Evolutionary conservation across 53 echinoderm and acorn worm species (phyloP).

Genomic region (Stichopus horrens): DNA sequence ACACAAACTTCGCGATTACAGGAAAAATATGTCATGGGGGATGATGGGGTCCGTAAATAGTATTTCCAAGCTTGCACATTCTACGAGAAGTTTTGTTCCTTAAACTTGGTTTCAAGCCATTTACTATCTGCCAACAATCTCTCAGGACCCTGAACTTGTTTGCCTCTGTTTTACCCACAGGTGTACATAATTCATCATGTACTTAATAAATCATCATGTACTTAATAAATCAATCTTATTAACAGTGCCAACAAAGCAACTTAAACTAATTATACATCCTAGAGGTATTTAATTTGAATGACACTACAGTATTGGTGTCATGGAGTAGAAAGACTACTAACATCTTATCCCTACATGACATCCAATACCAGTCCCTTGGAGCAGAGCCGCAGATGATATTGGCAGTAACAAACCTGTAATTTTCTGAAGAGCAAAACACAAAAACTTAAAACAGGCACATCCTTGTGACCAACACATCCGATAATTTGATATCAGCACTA

Average conservation of each 20-base stretch:
- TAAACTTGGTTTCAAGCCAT: too few species aligned
- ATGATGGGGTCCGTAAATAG: too few species aligned
- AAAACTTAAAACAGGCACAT: neutral
- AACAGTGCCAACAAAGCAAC: neutral
- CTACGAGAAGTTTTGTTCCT: too few species aligned
- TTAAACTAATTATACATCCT: neutral
- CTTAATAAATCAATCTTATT: neutral
- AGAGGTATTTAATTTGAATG: neutral
- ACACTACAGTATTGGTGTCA: neutral
- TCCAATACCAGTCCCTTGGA: neutral
- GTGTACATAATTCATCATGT: neutral
- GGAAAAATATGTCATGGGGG: too few species aligned
- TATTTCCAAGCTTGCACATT: too few species aligned
- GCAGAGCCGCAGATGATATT: neutral
- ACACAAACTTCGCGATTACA: too few species aligned
- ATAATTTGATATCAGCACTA: slow-evolving; percentile 20
- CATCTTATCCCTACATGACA: neutral
- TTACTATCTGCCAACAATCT: too few species aligned
- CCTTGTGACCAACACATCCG: neutral
- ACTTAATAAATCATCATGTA: neutral
- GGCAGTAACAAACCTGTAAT: neutral
- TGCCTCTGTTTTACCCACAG: too few species aligned
- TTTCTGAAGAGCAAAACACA: neutral
- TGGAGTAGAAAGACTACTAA: neutral
- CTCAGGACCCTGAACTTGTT: too few species aligned